Conservation (phyloP, 1,140 invertebrate genomes). For the Phthorimaea operculella region DNA sequence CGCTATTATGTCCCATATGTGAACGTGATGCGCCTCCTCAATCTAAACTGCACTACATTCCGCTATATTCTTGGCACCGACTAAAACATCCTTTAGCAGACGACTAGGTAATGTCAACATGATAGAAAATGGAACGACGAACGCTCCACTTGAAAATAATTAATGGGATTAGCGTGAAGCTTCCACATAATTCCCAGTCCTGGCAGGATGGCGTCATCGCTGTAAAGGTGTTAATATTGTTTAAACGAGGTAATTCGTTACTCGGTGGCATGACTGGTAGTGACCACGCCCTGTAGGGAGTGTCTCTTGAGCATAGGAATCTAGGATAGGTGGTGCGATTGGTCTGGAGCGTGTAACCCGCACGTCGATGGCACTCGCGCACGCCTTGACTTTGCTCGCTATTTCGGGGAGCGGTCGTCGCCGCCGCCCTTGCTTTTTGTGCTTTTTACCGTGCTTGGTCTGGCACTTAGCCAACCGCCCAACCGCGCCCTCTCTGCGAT, state of each 20-base stretch:
- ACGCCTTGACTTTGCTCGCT: conserved; percentile 62
- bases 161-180: neutral
- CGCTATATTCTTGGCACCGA: neutral
- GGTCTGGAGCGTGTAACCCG: neutral
- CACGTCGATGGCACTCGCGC: conserved; percentile 11
- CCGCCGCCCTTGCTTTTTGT: conserved; percentile 44
- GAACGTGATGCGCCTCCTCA: conserved; percentile 28
- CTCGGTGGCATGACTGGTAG: neutral
- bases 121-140: no score
- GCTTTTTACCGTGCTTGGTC: conserved; percentile 64
- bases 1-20: conserved; percentile 41
- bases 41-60: neutral
- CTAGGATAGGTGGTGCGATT: neutral
- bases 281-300: neutral
- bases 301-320: neutral
- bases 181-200: neutral
- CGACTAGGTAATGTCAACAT: no score
- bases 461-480: conserved; percentile 57
- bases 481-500: conserved; percentile 24
- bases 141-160: no score
- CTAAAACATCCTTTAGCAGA: no score
- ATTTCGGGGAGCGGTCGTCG: conserved; percentile 58
- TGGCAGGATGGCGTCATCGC: conserved; percentile 1
- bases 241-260: neutral
- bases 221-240: neutral